phyloP scores from a whole-genome alignment of 2,113 vertebrate genomes.

The Laticauda laticaudata region DNA sequence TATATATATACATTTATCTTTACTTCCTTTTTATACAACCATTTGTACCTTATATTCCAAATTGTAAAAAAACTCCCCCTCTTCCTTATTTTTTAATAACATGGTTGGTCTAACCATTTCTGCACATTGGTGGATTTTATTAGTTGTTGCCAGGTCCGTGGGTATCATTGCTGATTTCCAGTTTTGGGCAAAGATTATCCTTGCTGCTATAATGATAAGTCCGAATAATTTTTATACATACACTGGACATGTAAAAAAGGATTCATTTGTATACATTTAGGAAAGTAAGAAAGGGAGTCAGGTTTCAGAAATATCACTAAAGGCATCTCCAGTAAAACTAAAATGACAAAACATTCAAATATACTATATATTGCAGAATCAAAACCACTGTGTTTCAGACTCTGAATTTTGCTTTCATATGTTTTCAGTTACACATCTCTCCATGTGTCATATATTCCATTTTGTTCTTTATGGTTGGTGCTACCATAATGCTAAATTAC shows the following conservation, averaged over 20 bases:
- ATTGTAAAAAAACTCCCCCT: too few relatives aligned
- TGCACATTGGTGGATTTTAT: too few relatives aligned
- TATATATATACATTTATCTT: too few relatives aligned
- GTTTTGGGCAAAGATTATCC: too few relatives aligned
- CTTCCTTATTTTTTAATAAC: too few relatives aligned
- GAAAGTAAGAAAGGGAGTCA: background rate
- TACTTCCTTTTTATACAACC: too few relatives aligned
- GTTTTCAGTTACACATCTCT: background rate
- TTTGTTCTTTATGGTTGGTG: background rate
- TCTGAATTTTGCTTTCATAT: background rate
- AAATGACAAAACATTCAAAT: background rate
- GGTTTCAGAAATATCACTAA: background rate
- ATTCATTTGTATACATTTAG: background rate
- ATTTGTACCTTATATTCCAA: too few relatives aligned
- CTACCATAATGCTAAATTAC: background rate
- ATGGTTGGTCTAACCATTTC: too few relatives aligned
- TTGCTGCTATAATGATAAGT: background rate
- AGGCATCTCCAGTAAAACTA: background rate
- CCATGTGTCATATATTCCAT: background rate
- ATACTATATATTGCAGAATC: background rate
- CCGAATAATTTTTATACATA: background rate
- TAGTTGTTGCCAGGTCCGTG: too few relatives aligned
- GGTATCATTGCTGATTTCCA: too few relatives aligned
- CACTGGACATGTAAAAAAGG: background rate
- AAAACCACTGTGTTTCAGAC: background rate